Base-by-base conservation (phyloP, 1,140 invertebrate genomes). In the Parapsyche elsis region DNA sequence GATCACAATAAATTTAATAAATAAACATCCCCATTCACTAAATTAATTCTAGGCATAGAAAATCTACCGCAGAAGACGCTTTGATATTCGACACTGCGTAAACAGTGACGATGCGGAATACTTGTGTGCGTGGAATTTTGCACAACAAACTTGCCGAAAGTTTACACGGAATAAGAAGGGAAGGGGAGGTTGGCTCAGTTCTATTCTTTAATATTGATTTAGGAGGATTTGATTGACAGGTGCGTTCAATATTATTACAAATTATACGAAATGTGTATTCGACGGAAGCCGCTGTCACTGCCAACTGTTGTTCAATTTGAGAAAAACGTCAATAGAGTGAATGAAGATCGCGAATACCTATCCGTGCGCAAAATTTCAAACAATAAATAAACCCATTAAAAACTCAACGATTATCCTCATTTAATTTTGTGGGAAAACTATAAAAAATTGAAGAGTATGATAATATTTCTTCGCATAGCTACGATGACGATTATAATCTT, bases 11-110 rank as follows among this genome's bases (percentile, higher is more conserved):
- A 67, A 67, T 67, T 67, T 30, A 26, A 67, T 67, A 67, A 67
- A 67, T 67, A 67, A 67, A 67, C 64, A 67, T 1, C 7, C 24
- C 64, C 24, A 67, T 67, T 67, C 23, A 67, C 64, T 0, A 26
- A 67, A 67, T 67, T 67, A 67, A 67, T 67, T 67, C 64, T 67
- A 30, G n/a, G 64, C 64, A 67, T 23, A 67, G 30, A 38, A 67
- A 67, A 67, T 16, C 64, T 21, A 12, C 64, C 9, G 7, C 64
- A 21, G 24, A 24, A 67, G 59, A 67, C 24, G 64, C 64, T 67
- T 67, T 67, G 64, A 67, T 67, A 67, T 67, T 67, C 64, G 9
- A 67, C 24, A 23, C 64, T 26, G 24, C 0, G 64, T 14, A 67
- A 67, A 67, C 24, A 67, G 9, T 5, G 10, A 12, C 45, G 45